Base-by-base conservation (phyloP, 2,888 invertebrate species). In the Teleiodes luculella region DNA sequence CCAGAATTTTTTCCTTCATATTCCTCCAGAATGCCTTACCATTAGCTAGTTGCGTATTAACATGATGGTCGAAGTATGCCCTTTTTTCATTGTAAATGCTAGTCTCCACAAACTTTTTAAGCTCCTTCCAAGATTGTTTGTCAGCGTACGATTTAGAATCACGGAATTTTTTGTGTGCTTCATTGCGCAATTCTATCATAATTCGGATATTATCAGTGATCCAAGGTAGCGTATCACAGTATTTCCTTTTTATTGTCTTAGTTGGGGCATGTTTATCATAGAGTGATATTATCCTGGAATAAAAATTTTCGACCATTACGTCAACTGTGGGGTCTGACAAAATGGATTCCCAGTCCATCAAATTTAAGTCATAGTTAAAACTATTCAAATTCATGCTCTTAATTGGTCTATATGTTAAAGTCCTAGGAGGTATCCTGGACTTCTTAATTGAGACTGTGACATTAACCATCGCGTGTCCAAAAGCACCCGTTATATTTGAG, bases 381-480 rank as follows among this genome's bases (percentile, higher is more conserved):
- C n/a, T 36, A 11, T 7, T n/a, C n/a, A 10, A 3, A n/a, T 11
- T n/a, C 3, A 36, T 36, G 3, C 11, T n/a, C 36, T 36, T 7
- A 8, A 36, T 7, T 3, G 36, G 36, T 11, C 36, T 36, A n/a
- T 36, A 36, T 3, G 36, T 48, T 10, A 54, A 33, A 13, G 31
- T 13, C 6, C 24, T 39, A 0, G 43, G 52, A 28, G 13, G 30
- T n/a, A 33, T 14, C 28, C 56, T 58, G 13, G 24, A 31, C 13
- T 51, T 52, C 35, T 45, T 52, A 20, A 56, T 28, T 18, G 33
- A n/a, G 28, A 52, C 48, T 31, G 13, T 35, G 28, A 47, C 13
- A 28, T 37, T 36, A 1, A 55, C 35, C 52, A 59, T 45, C 5
- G 56, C 53, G 24, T 59, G 58, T 14, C 53, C 46, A 6, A 41